phyloP scores from a whole-genome alignment of 2,113 vertebrate species.

The Mystacornis crossleyi region DNA sequence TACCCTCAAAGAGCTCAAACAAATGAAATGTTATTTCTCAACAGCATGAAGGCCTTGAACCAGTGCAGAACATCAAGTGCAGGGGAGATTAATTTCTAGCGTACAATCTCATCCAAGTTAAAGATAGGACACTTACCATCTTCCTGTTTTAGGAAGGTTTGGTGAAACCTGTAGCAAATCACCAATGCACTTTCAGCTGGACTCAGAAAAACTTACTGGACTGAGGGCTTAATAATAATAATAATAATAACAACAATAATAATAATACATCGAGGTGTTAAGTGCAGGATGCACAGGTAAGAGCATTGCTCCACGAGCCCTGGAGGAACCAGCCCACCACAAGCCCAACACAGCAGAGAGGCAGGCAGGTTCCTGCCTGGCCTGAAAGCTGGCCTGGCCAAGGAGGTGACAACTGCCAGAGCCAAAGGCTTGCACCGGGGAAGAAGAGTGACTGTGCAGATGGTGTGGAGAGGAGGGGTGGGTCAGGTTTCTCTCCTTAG shows the following conservation, averaged over 20 bases:
- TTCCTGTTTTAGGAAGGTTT: background rate
- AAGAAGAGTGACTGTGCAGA: background rate
- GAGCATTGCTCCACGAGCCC: background rate
- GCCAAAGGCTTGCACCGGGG: background rate
- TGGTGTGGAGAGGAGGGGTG: background rate
- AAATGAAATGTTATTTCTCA: background rate
- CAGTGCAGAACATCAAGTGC: background rate
- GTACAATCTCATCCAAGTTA: background rate
- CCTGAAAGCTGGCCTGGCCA: background rate
- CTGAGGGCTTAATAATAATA: background rate
- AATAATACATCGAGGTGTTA: accelerated
- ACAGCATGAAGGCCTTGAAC: background rate
- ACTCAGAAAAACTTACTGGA: background rate
- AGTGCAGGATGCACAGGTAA: background rate
- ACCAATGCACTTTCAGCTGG: background rate
- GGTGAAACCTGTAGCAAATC: background rate
- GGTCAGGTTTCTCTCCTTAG: background rate
- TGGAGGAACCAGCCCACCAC: background rate
- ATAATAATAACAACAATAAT: no score
- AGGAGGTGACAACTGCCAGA: background rate
- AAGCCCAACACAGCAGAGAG: background rate
- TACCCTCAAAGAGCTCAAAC: background rate
- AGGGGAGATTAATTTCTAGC: background rate
- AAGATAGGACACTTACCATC: background rate
- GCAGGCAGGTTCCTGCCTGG: background rate